Evolutionary conservation across 2,888 invertebrate species (phyloP).

Genomic region (Chrysina gloriosa): DNA sequence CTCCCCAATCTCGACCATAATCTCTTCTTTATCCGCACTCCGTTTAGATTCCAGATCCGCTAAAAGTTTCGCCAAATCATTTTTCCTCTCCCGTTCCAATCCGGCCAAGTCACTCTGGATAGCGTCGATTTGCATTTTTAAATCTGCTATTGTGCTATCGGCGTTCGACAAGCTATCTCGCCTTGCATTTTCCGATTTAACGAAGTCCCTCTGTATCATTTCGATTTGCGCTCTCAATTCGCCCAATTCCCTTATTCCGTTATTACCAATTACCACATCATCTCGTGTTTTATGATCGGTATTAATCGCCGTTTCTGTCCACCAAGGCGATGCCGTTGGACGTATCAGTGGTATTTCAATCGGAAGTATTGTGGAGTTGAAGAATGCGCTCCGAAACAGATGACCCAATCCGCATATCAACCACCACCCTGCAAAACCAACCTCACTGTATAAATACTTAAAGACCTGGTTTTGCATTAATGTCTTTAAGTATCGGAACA

Average conservation of each 20-base stretch:
- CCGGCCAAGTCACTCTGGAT: constrained; percentile 3
- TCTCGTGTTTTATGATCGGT: not conserved
- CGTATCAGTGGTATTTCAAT: not conserved
- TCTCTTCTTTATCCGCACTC: constrained; percentile 40
- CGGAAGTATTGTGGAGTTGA: constrained; percentile 13
- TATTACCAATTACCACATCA: not conserved
- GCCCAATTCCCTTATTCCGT: constrained; percentile 47
- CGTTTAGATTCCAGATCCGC: constrained; percentile 5
- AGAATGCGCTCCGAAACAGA: constrained; percentile 32
- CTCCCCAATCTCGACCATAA: constrained; percentile 43
- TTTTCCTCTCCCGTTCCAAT: not conserved
- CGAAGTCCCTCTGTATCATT: constrained; percentile 69
- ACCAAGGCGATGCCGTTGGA: constrained; percentile 53
- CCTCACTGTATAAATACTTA: constrained; percentile 51
- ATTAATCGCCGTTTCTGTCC: constrained; percentile 48
- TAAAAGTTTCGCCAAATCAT: constrained; percentile 10
- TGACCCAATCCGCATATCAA: constrained; percentile 55
- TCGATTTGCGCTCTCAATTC: constrained; percentile 63
- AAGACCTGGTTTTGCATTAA: constrained; percentile 47
- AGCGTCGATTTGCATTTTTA: not conserved
- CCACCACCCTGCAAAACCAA: constrained; percentile 61
- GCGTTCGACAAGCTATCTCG: not conserved
- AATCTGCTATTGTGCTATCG: not conserved
- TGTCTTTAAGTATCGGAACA: constrained; percentile 48
- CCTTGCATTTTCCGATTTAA: constrained; percentile 60